A percentile compares a stretch with the other conserved stretches of the same genome.
phyloP scores from a whole-genome alignment of 2,113 vertebrate species.

The Sardina pilchardus region DNA sequence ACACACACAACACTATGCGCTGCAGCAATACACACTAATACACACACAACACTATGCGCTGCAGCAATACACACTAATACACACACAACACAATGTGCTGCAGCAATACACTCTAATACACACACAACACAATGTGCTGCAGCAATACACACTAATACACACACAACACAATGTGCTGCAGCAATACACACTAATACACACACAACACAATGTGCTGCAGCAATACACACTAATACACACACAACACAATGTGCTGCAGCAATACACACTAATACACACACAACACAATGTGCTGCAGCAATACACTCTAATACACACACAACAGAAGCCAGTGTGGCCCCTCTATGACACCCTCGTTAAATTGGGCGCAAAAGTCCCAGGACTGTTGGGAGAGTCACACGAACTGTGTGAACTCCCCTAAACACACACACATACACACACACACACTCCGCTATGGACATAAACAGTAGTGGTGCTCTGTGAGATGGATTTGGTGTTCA shows the following conservation, averaged over 20 bases:
- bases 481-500: not conserved
- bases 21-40: not conserved
- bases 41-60: not conserved
- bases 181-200: not conserved
- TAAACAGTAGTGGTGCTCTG: not conserved
- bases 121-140: too few relatives aligned
- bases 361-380: not conserved
- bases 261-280: not conserved
- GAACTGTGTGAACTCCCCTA: too few relatives aligned
- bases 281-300: too few relatives aligned
- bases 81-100: not conserved
- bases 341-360: not conserved
- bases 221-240: too few relatives aligned
- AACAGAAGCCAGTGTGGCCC: not conserved
- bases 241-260: too few relatives aligned
- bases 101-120: too few relatives aligned
- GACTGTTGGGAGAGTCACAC: not conserved
- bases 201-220: too few relatives aligned
- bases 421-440: slow-evolving; percentile 4
- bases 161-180: too few relatives aligned
- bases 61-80: too few relatives aligned
- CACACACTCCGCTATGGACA: not conserved
- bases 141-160: not conserved
- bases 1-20: too few relatives aligned
- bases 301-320: not conserved